Percentiles rank a stretch among this genome's conserved stretches.
Conservation (phyloP, 2,113 vertebrate species). For the Mobula birostris region DNA sequence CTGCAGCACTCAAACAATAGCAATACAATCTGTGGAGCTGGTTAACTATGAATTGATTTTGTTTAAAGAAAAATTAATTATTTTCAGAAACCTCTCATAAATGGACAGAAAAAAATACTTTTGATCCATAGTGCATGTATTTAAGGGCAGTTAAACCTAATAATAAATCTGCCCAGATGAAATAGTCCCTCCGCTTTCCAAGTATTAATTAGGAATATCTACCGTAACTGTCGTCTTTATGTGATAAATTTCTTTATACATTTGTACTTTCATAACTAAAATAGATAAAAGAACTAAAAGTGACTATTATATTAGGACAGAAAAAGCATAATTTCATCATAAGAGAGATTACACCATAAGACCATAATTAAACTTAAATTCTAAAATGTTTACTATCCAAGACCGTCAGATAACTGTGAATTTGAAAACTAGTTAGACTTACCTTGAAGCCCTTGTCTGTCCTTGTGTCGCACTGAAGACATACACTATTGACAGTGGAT, state of each 20-base stretch:
- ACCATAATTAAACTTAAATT: not conserved
- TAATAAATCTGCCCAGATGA: not conserved
- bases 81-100: not conserved
- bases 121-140: not conserved
- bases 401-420: not conserved
- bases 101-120: not conserved
- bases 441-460: not conserved
- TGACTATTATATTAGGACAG: not conserved
- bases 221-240: not conserved
- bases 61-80: not conserved
- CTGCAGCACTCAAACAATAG: not conserved
- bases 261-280: not conserved
- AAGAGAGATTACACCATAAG: too few relatives aligned
- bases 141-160: not conserved
- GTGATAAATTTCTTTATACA: not conserved
- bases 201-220: too few relatives aligned
- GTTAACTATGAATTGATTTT: not conserved
- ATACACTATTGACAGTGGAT: not conserved
- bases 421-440: not conserved
- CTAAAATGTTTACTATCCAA: not conserved
- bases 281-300: not conserved
- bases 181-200: too few relatives aligned
- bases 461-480: not conserved
- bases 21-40: not conserved
- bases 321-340: not conserved